Conservation (phyloP, 1,140 invertebrate genomes). For the Drosophila repletoides region DNA sequence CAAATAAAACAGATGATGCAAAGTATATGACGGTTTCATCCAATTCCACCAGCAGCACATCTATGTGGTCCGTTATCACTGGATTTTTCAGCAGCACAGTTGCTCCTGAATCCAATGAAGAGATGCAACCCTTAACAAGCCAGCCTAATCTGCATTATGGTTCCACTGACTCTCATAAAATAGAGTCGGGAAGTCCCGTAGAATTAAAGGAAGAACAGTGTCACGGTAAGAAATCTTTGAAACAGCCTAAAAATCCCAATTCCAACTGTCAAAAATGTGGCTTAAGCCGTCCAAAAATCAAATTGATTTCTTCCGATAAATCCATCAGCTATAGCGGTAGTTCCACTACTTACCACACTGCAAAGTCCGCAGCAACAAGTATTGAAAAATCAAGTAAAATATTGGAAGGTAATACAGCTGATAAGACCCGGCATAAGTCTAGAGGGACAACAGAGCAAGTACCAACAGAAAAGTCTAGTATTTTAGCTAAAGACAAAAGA, state of each 20-base stretch:
- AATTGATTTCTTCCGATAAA: not conserved
- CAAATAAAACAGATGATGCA: conserved; percentile 52
- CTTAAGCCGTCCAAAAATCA: not conserved
- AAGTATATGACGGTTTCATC: conserved; percentile 29
- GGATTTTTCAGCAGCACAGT: not conserved
- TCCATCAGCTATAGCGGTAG: no score
- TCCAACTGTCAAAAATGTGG: conserved; percentile 22
- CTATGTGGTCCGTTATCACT: conserved; percentile 19
- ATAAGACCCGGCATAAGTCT: no score
- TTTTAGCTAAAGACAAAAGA: no score
- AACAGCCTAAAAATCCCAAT: not conserved
- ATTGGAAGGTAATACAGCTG: not conserved
- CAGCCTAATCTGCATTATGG: not conserved
- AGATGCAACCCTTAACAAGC: not conserved
- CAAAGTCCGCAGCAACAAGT: not conserved
- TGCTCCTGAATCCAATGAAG: not conserved
- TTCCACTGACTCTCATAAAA: not conserved
- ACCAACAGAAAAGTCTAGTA: no score
- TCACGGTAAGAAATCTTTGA: conserved; percentile 3
- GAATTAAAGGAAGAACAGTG: not conserved
- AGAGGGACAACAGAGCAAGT: no score
- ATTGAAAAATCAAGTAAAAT: no score
- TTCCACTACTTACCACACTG: not conserved
- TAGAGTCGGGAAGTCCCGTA: not conserved
- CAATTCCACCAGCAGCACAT: not conserved